Conservation (phyloP, 2,113 vertebrate species). For the Saguinus imperator region DNA sequence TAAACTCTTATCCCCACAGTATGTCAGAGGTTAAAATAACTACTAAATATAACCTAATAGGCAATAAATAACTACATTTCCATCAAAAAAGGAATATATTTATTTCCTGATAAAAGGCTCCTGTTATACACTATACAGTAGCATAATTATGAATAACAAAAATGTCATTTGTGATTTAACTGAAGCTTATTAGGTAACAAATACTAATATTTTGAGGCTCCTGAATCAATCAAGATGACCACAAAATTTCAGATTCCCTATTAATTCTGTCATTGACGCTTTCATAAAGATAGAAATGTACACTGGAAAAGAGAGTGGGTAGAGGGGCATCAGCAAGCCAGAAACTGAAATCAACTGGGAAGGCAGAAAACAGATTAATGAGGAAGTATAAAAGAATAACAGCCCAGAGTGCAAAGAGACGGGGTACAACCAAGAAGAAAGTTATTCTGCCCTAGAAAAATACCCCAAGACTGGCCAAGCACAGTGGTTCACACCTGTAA, state of each 20-base stretch:
- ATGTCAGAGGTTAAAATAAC: neutral
- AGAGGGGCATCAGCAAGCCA: neutral
- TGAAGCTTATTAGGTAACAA: conserved; percentile 12
- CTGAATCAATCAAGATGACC: neutral
- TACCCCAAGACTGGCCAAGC: neutral
- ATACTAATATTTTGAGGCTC: conserved; percentile 3
- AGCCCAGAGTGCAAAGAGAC: neutral
- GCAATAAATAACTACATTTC: conserved; percentile 19
- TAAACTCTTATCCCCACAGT: neutral
- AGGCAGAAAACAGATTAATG: neutral
- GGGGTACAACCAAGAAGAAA: neutral
- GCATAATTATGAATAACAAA: neutral
- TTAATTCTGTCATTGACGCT: neutral
- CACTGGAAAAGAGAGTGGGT: neutral
- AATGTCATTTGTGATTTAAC: conserved; percentile 1
- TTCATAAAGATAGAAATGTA: conserved; percentile 1
- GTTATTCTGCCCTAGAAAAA: neutral
- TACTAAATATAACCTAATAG: neutral
- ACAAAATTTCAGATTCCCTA: conserved; percentile 16
- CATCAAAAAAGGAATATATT: conserved; percentile 2
- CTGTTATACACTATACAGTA: neutral
- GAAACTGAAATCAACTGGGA: conserved; percentile 2
- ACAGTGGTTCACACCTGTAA: too few species aligned
- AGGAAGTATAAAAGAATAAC: neutral
- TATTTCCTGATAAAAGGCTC: neutral